Evolutionary conservation across 1,140 invertebrate species (phyloP).

Genomic region (Bombus cullumanus): DNA sequence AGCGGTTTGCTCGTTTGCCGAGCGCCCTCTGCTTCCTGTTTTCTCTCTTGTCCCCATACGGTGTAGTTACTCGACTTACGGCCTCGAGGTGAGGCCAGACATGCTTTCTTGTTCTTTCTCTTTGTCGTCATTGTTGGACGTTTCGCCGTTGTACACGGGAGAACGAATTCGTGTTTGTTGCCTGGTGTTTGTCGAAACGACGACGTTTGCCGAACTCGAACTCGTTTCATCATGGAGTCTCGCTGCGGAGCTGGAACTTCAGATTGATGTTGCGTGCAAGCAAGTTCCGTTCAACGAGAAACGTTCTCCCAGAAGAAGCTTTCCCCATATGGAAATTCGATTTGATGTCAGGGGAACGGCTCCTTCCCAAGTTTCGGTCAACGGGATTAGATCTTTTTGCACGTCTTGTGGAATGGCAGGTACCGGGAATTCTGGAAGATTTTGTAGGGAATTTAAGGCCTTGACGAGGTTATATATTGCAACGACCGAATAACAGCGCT

Average conservation of each 20-base stretch:
- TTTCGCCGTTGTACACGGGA: background rate
- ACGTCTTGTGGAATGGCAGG: no score
- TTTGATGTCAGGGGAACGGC: background rate
- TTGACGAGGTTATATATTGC: no score
- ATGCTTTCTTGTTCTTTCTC: background rate
- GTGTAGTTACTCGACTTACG: no score
- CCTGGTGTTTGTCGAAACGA: background rate
- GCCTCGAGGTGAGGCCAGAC: background rate
- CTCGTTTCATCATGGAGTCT: background rate
- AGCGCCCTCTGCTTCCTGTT: background rate
- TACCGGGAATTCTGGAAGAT: no score
- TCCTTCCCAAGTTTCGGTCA: background rate
- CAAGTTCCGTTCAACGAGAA: no score
- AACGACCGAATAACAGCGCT: no score
- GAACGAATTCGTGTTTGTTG: background rate
- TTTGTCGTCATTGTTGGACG: background rate
- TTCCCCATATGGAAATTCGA: background rate
- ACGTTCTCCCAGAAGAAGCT: background rate
- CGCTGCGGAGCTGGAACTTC: background rate
- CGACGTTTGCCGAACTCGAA: background rate
- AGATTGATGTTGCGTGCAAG: background rate
- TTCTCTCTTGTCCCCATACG: no score
- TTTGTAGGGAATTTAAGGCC: no score
- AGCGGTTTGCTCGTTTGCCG: background rate
- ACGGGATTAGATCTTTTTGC: background rate